These are phyloP conservation scores for Dipodomys spectabilis DNA, from an alignment of 2,113 vertebrate species.

Conservation along the genomic window DNA sequence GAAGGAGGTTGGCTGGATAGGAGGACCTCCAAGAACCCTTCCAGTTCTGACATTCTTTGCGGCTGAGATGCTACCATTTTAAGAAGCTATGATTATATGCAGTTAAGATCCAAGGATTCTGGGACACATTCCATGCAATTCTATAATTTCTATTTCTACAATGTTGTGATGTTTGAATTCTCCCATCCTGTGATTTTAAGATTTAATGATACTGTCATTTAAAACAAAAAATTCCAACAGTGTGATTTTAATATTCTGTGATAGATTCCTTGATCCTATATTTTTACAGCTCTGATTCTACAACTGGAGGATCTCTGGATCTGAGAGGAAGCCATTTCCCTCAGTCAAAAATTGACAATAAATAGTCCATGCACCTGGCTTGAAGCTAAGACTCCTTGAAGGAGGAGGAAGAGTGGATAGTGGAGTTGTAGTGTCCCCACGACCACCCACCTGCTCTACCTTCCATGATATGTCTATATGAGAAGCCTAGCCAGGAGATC, in stretches of 20 bases:
- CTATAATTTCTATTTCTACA: conserved; percentile 53
- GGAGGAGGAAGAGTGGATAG: neutral
- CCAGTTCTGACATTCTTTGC: conserved; percentile 48
- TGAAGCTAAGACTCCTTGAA: conserved; percentile 24
- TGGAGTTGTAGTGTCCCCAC: neutral
- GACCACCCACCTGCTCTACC: neutral
- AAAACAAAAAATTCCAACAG: conserved; percentile 32
- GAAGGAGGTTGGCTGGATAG: neutral
- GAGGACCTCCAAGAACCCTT: conserved; percentile 38
- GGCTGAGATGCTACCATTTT: conserved; percentile 55
- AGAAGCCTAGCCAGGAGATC: neutral
- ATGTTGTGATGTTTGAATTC: conserved; percentile 49
- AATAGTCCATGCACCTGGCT: conserved; percentile 48
- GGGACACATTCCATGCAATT: conserved; percentile 55
- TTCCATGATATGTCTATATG: conserved; percentile 38
- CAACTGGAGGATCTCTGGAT: conserved; percentile 41
- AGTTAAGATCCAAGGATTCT: conserved; percentile 43
- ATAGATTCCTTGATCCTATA: conserved; percentile 42
- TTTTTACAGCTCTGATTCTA: conserved; percentile 49
- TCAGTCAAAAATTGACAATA: neutral
- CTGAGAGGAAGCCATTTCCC: conserved; percentile 36
- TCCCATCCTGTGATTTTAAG: conserved; percentile 48
- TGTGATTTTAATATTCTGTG: conserved; percentile 59
- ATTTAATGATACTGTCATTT: conserved; percentile 55
- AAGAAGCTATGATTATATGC: conserved; percentile 49